Evolutionary conservation across 1,140 invertebrate species (phyloP).

Genomic region (Ooceraea biroi): DNA sequence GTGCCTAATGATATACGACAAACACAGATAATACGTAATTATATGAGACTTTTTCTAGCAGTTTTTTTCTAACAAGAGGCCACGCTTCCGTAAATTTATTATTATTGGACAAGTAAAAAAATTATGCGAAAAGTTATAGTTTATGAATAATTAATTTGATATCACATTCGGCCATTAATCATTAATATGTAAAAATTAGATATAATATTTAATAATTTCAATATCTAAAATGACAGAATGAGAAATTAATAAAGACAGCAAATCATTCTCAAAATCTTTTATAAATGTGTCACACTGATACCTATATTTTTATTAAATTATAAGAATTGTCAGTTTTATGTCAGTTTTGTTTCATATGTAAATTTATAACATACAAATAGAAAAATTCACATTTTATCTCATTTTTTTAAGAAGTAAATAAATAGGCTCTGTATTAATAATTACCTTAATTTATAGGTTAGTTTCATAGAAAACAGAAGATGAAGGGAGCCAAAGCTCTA

Average conservation of each 20-base stretch:
- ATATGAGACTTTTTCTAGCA: not conserved
- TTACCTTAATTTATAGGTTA: slow-evolving; percentile 16
- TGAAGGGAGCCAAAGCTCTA: slow-evolving; percentile 82
- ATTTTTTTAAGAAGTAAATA: not conserved
- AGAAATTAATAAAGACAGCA: not conserved
- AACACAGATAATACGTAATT: not conserved
- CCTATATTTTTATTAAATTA: no score
- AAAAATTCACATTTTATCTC: slow-evolving; percentile 5
- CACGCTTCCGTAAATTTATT: no score
- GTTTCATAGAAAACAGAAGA: slow-evolving; percentile 60
- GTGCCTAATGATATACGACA: no score
- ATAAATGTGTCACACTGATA: no score
- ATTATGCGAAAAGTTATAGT: not conserved
- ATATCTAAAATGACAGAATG: not conserved
- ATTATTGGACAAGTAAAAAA: not conserved
- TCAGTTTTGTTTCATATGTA: not conserved
- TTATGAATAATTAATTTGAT: slow-evolving; percentile 18
- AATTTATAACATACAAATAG: not conserved
- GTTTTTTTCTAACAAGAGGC: no score
- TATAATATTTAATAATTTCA: not conserved
- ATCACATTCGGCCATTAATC: slow-evolving; percentile 7
- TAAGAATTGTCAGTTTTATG: no score
- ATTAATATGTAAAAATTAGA: slow-evolving; percentile 29
- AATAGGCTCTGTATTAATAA: not conserved
- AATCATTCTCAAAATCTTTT: no score